phyloP scores from a whole-genome alignment of 92 coral and sea anemone genomes.

The Siderastrea radians region DNA sequence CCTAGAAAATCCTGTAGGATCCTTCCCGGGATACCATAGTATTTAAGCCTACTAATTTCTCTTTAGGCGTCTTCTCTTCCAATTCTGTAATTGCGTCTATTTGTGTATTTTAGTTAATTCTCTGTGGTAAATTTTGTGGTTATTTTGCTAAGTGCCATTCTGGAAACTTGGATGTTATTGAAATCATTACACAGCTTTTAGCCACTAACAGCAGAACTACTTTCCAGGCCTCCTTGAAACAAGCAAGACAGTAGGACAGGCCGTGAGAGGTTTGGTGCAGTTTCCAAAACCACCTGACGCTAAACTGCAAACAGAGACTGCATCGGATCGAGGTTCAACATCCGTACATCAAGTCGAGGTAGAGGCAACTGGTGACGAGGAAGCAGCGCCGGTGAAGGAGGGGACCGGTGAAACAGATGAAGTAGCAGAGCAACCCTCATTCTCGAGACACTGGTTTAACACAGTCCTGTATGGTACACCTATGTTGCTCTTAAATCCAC shows the following conservation, averaged over 20 bases:
- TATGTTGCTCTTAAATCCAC: conserved; percentile 68
- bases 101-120: no score
- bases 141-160: no score
- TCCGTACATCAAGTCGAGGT: conserved; percentile 33
- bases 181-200: neutral
- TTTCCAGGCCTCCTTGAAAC: conserved; percentile 83
- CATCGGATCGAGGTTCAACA: conserved; percentile 81
- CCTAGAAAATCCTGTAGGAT: no score
- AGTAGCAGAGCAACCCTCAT: conserved; percentile 37
- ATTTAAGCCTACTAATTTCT: no score
- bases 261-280: conserved; percentile 78
- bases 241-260: conserved; percentile 87
- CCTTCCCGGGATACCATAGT: no score
- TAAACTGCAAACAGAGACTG: conserved; percentile 66
- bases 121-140: no score
- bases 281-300: conserved; percentile 78
- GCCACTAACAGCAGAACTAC: neutral
- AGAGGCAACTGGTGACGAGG: conserved; percentile 34
- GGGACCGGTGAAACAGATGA: conserved; percentile 20
- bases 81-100: no score
- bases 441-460: conserved; percentile 84
- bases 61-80: no score
- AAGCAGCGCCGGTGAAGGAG: neutral
- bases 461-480: conserved; percentile 94
- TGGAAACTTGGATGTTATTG: neutral